Conservation (phyloP, 1,140 invertebrate genomes). For the Lanistes nyassanus region DNA sequence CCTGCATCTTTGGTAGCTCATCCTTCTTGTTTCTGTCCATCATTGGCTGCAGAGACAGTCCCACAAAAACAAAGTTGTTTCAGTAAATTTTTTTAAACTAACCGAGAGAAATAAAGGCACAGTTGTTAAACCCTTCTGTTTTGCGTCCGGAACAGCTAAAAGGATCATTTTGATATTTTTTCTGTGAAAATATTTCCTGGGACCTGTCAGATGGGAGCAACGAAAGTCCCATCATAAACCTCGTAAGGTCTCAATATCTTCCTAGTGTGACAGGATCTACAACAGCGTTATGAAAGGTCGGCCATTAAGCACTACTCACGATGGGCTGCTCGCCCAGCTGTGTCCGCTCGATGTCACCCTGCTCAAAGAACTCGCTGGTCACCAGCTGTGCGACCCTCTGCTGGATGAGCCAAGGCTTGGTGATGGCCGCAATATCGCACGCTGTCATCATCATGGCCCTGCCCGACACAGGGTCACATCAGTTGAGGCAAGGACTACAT, state of each 20-base stretch:
- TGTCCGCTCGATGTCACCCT: conserved; percentile 93
- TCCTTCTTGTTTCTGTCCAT: conserved; percentile 97
- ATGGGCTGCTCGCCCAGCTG: conserved; percentile 93
- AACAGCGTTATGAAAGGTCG: neutral
- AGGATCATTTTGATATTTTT: no score
- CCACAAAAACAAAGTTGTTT: neutral
- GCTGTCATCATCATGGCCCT: conserved; percentile 99
- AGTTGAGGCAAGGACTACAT: no score
- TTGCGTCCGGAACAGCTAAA: no score
- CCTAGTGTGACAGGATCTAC: no score
- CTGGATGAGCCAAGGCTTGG: conserved; percentile 97
- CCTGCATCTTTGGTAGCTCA: conserved; percentile 96
- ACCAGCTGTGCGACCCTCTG: conserved; percentile 87
- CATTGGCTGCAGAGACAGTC: conserved; percentile 74
- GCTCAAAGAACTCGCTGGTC: conserved; percentile 96
- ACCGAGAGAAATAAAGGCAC: neutral
- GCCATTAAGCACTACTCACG: conserved; percentile 67
- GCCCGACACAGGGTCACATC: no score
- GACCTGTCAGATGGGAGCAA: no score
- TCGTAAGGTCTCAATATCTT: no score
- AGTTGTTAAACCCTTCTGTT: no score
- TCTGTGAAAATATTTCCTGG: no score
- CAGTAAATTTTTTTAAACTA: neutral
- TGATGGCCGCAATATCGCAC: conserved; percentile 96
- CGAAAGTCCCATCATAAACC: no score